Conservation (phyloP, 2,888 invertebrate species). For the Agrochola circellaris region DNA sequence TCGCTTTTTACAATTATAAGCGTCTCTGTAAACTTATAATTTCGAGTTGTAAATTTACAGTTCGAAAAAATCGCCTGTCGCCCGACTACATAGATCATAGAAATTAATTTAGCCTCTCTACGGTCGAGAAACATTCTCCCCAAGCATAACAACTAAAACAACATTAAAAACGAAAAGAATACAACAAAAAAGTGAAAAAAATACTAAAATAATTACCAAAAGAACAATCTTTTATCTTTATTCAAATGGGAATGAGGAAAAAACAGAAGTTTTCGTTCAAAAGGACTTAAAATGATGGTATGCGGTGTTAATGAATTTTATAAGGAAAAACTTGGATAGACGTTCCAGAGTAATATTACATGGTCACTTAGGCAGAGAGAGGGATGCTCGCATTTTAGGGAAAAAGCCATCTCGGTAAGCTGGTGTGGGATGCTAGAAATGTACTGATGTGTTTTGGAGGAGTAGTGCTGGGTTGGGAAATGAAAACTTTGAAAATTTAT, state of each 20-base stretch:
- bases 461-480: not conserved
- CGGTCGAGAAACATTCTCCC: not conserved
- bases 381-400: slow-evolving; percentile 70
- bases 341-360: slow-evolving; percentile 73
- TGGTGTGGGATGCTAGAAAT: slow-evolving; percentile 52
- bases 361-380: slow-evolving; percentile 81
- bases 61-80: not conserved
- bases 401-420: slow-evolving; percentile 72
- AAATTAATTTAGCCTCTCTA: not conserved
- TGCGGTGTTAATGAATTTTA: slow-evolving; percentile 75
- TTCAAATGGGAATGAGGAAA: slow-evolving; percentile 47
- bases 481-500: no score
- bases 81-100: not conserved
- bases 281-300: slow-evolving; percentile 41
- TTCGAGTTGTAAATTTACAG: not conserved
- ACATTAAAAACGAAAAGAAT: not conserved
- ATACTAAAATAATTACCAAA: slow-evolving; percentile 51
- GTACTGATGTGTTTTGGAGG: slow-evolving; percentile 27
- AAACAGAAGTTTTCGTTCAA: slow-evolving; percentile 28
- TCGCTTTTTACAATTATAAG: not conserved
- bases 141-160: not conserved
- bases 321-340: slow-evolving; percentile 65
- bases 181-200: slow-evolving; percentile 19
- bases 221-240: slow-evolving; percentile 48
- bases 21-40: no score